Evolutionary conservation across 2,113 vertebrate genomes (phyloP), one percentile per base, ranked within the genome.

Genomic region (Amblyopsis rosae): DNA sequence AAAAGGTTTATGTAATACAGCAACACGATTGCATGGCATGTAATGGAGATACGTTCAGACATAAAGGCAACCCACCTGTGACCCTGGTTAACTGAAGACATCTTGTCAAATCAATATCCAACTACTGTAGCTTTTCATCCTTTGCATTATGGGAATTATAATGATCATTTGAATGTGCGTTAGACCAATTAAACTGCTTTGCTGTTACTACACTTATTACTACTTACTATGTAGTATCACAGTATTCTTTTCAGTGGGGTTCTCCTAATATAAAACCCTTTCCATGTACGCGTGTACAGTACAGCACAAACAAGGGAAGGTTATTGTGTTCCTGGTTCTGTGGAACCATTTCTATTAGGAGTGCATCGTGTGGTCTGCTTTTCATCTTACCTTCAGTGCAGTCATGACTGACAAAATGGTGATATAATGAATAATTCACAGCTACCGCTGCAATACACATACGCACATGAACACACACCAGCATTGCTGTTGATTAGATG

Each of bases 51-150:
- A 41, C 7, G 35, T 41, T 41, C 35, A 47, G 32, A 26, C 15
- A n/a, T 58, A 57, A 65, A 49, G n/a, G 55, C 64, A 12, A 12
- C 11, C 8, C 11, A 50, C 57, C 53, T 2, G 41, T 32, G 46
- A 70, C 59, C 32, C 35, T 70, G 50, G 66, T 72, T 67, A 67
- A 69, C 62, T 45, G 46, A 59, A 76, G 35, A 73, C 70, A 50
- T 35, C 16, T 70, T 63, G 41, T 69, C 35, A 7, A 41, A 41
- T 41, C 35, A 41, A 41, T 41, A 6, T 41, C 35, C 4, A 41
- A 8, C 4, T 41, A 26, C 26, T 26, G 26, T 26, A 6, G 35
- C 35, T 41, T 8, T 41, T 41, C 35, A 6, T 41, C 35, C 35
- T 41, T 41, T 41, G 35, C 35, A 41, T 77, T 70, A 45, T 69